A percentile compares a stretch with the other conserved stretches of the same genome.
Conservation (phyloP, 2,797 vertebrate genomes). For the Ptychobarbus kaznakovi region DNA sequence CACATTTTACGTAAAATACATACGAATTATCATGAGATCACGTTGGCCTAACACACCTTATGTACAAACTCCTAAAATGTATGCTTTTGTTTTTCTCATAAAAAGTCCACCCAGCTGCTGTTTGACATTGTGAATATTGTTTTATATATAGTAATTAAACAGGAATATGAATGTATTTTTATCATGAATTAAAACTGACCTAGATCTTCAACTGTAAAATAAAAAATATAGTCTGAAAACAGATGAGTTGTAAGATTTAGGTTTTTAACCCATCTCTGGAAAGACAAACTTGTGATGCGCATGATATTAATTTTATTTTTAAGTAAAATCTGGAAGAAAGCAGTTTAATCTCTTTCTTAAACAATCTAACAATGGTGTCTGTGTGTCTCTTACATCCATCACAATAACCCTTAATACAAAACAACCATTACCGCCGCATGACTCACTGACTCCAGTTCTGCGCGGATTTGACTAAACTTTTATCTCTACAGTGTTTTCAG, state of each 20-base stretch:
- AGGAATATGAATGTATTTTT: constrained; percentile 72
- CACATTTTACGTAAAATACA: no score
- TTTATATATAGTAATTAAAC: constrained; percentile 55
- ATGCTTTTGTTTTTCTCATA: constrained; percentile 55
- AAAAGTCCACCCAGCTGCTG: constrained; percentile 40
- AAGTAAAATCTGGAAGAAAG: constrained; percentile 54
- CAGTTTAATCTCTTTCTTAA: constrained; percentile 33
- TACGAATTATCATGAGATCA: no score
- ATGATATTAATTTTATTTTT: constrained; percentile 52
- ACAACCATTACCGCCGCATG: not conserved
- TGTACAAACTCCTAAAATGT: constrained; percentile 50
- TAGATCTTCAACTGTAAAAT: constrained; percentile 34
- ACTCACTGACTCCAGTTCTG: not conserved
- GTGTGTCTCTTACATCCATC: not conserved
- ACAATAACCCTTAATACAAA: constrained; percentile 29
- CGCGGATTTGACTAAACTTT: not conserved
- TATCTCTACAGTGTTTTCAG: constrained; percentile 14
- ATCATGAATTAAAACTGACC: constrained; percentile 24
- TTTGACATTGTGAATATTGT: constrained; percentile 53
- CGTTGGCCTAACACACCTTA: not conserved
- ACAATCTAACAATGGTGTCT: not conserved
- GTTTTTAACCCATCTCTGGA: constrained; percentile 25
- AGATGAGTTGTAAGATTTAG: constrained; percentile 53
- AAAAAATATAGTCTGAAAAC: constrained; percentile 59
- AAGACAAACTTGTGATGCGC: constrained; percentile 7